These are phyloP conservation scores for Pissodes strobi DNA, from an alignment of 1,140 invertebrate genomes.

Conservation along the genomic window DNA sequence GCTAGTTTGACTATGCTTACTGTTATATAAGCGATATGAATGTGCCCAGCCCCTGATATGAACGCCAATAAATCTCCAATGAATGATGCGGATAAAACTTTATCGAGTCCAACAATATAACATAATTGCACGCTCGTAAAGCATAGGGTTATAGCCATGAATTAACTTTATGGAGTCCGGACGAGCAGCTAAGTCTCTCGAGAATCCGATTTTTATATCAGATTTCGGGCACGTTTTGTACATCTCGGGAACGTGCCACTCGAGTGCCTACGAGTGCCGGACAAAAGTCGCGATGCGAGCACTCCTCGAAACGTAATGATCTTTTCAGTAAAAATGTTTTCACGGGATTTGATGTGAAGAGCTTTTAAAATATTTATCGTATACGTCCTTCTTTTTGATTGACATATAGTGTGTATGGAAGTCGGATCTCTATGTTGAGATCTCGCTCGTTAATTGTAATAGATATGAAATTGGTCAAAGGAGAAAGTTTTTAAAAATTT, in stretches of 20 bases:
- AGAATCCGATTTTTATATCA: constrained; percentile 50
- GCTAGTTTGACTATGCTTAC: too few relatives aligned
- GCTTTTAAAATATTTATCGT: constrained; percentile 7
- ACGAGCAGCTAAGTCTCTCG: constrained; percentile 36
- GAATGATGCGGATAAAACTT: constrained; percentile 26
- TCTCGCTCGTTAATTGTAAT: too few relatives aligned
- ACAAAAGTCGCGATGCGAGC: too few relatives aligned
- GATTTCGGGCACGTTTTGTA: constrained; percentile 50
- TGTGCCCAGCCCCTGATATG: too few relatives aligned
- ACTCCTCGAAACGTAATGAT: constrained; percentile 35
- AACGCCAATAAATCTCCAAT: constrained; percentile 12
- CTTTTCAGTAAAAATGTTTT: constrained; percentile 36
- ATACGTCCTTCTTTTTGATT: constrained; percentile 1
- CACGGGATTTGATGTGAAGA: constrained; percentile 15
- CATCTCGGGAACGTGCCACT: constrained; percentile 46
- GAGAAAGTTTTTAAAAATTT: too few relatives aligned
- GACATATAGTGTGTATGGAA: background rate
- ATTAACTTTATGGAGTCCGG: constrained; percentile 46
- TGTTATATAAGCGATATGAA: too few relatives aligned
- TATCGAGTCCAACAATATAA: constrained; percentile 28
- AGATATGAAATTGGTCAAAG: too few relatives aligned
- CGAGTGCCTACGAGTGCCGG: constrained; percentile 35
- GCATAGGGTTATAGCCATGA: constrained; percentile 38
- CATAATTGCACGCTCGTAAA: constrained; percentile 36
- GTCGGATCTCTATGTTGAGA: too few relatives aligned